Evolutionary conservation across 1,140 invertebrate species (phyloP).

Genomic region (Cydia splendana): DNA sequence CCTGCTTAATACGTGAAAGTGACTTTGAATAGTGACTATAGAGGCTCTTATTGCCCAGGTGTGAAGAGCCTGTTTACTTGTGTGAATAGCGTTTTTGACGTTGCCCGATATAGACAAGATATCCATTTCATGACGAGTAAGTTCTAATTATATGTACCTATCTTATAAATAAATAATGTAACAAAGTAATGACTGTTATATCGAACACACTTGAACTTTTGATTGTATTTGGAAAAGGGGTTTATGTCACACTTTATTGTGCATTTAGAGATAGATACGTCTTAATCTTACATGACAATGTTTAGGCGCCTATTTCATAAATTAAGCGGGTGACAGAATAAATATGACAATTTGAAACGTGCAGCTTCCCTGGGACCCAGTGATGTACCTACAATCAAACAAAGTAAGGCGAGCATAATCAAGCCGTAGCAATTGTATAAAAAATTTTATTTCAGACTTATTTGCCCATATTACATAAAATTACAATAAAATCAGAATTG

Average conservation of each 20-base stretch:
- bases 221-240: background rate
- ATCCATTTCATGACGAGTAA: slow-evolving; percentile 13
- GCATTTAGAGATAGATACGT: slow-evolving; percentile 13
- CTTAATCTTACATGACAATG: background rate
- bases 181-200: slow-evolving; percentile 3
- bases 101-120: slow-evolving; percentile 9
- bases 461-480: no score
- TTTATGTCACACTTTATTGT: slow-evolving; percentile 6
- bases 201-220: slow-evolving; percentile 2
- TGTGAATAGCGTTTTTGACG: background rate
- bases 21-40: slow-evolving; percentile 52
- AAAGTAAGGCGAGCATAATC: no score
- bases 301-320: background rate
- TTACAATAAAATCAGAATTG: no score
- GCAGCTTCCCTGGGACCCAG: no score
- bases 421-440: no score
- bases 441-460: no score
- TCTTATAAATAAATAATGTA: background rate
- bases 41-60: slow-evolving; percentile 54
- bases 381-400: no score
- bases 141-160: background rate
- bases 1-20: slow-evolving; percentile 86
- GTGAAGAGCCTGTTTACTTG: slow-evolving; percentile 8
- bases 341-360: background rate
- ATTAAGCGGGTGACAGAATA: background rate